A percentile compares a stretch with the other conserved stretches of the same genome.
Evolutionary conservation across 2,113 vertebrate species (phyloP).

Genomic region (Ardeotis arabs): DNA sequence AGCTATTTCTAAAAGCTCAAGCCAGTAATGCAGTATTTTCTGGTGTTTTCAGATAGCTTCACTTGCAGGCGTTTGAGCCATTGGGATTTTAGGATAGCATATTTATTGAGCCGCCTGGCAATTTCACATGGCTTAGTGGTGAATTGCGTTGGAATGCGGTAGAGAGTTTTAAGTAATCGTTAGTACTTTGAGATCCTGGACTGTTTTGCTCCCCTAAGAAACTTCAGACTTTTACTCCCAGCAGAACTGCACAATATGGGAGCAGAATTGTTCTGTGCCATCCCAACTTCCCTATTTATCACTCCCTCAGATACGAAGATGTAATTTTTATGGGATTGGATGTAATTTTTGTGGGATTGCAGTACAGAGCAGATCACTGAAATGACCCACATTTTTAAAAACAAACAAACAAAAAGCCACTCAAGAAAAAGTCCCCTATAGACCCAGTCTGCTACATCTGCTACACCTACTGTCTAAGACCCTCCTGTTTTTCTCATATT

Average conservation of each 20-base stretch:
- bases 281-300: background rate
- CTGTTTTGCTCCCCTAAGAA: background rate
- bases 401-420: background rate
- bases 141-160: accelerated
- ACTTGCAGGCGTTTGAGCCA: background rate
- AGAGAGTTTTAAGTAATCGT: background rate
- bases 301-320: background rate
- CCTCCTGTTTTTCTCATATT: background rate
- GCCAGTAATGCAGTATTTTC: background rate
- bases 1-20: background rate
- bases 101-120: background rate
- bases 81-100: background rate
- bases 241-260: background rate
- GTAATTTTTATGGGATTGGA: background rate
- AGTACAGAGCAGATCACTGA: background rate
- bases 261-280: background rate
- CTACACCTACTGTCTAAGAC: background rate
- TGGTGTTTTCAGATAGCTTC: background rate
- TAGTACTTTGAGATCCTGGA: background rate
- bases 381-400: background rate
- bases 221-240: background rate
- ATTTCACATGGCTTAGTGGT: background rate
- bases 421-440: background rate
- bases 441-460: background rate
- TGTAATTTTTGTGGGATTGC: background rate